These are phyloP conservation scores for Drosophila nebulosa DNA, from an alignment of 1,140 invertebrate species.

Conservation along the genomic window DNA sequence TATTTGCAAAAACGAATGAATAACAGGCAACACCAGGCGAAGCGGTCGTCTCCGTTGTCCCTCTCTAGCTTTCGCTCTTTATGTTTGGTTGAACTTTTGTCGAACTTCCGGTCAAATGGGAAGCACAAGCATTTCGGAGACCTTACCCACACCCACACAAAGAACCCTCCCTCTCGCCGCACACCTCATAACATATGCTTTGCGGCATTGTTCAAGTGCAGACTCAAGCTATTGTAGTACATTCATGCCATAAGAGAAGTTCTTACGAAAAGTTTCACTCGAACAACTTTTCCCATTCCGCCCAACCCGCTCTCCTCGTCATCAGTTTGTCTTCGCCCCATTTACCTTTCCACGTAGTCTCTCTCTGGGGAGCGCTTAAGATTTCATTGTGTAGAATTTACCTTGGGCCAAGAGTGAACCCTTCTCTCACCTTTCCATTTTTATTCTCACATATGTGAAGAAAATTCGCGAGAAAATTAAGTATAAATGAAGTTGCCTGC, in stretches of 20 bases:
- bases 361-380: slow-evolving; percentile 66
- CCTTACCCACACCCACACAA: background rate
- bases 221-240: slow-evolving; percentile 37
- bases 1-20: slow-evolving; percentile 77
- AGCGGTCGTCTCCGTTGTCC: background rate
- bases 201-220: slow-evolving; percentile 66
- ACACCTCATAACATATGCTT: slow-evolving; percentile 45
- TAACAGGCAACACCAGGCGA: slow-evolving; percentile 38
- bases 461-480: slow-evolving; percentile 72
- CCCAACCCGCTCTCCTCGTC: background rate
- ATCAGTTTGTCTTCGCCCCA: slow-evolving; percentile 34
- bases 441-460: background rate
- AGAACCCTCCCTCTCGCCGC: background rate
- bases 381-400: slow-evolving; percentile 77
- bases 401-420: slow-evolving; percentile 38
- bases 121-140: slow-evolving; percentile 10
- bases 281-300: slow-evolving; percentile 20
- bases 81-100: slow-evolving; percentile 72
- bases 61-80: background rate
- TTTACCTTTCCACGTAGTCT: slow-evolving; percentile 17
- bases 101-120: slow-evolving; percentile 71
- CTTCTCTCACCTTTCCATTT: background rate
- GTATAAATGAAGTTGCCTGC: slow-evolving; percentile 67
- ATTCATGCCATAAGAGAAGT: slow-evolving; percentile 6
- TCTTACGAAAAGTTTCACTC: slow-evolving; percentile 31